Percentiles rank a stretch among this genome's conserved stretches.
These are phyloP conservation scores for Drosophila colorata DNA, from an alignment of 2,888 invertebrate species.

Conservation along the genomic window DNA sequence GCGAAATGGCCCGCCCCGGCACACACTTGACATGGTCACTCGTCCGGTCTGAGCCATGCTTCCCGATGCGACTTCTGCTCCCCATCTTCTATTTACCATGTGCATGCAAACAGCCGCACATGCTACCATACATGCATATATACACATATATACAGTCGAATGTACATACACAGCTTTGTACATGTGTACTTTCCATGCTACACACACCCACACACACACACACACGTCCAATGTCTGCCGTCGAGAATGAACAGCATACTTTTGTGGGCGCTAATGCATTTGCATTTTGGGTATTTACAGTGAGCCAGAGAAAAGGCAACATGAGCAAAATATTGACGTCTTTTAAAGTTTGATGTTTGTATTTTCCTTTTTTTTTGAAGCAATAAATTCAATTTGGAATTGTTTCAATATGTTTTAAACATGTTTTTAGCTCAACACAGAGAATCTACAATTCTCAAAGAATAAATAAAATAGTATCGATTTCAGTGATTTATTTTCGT, in stretches of 20 bases:
- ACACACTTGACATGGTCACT: slow-evolving; percentile 71
- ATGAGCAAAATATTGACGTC: slow-evolving; percentile 26
- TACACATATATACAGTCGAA: background rate
- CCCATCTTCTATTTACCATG: slow-evolving; percentile 47
- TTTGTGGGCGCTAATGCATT: slow-evolving; percentile 70
- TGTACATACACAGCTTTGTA: slow-evolving; percentile 1
- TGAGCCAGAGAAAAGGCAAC: slow-evolving; percentile 36
- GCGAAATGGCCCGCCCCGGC: slow-evolving; percentile 23
- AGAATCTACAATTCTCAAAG: background rate
- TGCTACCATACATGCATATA: slow-evolving; percentile 9
- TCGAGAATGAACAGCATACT: slow-evolving; percentile 50
- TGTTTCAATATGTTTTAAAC: background rate
- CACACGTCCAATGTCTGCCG: slow-evolving; percentile 13
- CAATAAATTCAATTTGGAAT: slow-evolving; percentile 12
- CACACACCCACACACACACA: background rate
- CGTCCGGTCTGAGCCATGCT: slow-evolving; percentile 44
- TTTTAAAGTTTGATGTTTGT: slow-evolving; percentile 52
- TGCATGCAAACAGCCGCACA: slow-evolving; percentile 52
- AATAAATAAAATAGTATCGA: slow-evolving; percentile 3
- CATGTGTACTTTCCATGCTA: background rate
- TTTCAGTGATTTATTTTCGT: slow-evolving; percentile 18
- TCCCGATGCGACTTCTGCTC: slow-evolving; percentile 7
- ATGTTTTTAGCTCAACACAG: background rate
- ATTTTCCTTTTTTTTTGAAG: slow-evolving; percentile 35
- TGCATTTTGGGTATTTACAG: slow-evolving; percentile 70